These are phyloP conservation scores for Penaeus vannamei DNA, from an alignment of 1,140 invertebrate species.

Conservation along the genomic window DNA sequence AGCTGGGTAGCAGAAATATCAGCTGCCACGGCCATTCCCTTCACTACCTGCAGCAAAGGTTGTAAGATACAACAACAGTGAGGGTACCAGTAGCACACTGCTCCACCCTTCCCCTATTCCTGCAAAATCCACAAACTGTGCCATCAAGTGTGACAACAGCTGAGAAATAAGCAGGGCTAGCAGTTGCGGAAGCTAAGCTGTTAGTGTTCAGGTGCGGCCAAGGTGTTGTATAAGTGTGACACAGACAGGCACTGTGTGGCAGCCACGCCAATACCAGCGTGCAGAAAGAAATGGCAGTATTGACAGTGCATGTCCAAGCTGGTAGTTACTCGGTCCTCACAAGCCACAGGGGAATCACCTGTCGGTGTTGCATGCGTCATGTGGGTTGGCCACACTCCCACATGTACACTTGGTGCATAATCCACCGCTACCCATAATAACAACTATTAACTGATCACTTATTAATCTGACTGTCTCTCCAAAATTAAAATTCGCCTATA, in stretches of 20 bases:
- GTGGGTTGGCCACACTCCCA: conserved; percentile 41
- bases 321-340: conserved; percentile 58
- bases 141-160: conserved; percentile 12
- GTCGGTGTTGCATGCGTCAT: conserved; percentile 44
- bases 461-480: neutral
- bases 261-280: conserved; percentile 58
- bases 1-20: no score
- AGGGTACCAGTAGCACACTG: neutral
- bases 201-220: conserved; percentile 43
- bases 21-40: no score
- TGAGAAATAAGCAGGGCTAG: neutral
- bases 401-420: conserved; percentile 22
- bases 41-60: conserved; percentile 37
- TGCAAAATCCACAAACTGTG: neutral
- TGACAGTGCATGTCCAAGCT: conserved; percentile 50
- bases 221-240: conserved; percentile 57
- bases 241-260: conserved; percentile 64
- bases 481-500: neutral
- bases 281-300: conserved; percentile 62
- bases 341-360: conserved; percentile 61
- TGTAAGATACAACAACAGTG: neutral
- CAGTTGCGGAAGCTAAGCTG: conserved; percentile 29
- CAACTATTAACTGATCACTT: neutral
- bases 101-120: conserved; percentile 36
- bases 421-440: no score